Conservation (phyloP, 2,113 vertebrate genomes). For the Struthio camelus region DNA sequence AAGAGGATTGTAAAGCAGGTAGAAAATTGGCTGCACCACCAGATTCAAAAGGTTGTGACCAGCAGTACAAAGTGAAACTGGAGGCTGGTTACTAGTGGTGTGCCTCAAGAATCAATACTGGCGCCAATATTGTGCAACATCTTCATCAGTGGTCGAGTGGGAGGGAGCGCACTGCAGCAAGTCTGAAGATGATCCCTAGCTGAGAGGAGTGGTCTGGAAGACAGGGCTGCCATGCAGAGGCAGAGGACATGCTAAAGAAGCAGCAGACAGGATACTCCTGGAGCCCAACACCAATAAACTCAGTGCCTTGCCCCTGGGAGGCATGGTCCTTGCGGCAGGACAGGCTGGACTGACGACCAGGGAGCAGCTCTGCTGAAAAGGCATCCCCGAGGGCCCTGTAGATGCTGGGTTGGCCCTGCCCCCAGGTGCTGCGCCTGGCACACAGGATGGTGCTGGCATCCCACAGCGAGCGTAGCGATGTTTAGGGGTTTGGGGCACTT, state of each 20-base stretch:
- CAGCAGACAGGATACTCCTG: background rate
- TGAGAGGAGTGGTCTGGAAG: background rate
- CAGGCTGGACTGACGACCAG: background rate
- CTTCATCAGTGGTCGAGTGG: background rate
- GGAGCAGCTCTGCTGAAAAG: background rate
- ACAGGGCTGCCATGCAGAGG: background rate
- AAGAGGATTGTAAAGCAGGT: background rate
- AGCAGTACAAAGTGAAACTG: background rate
- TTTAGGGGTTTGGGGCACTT: background rate
- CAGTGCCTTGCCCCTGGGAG: too few species aligned
- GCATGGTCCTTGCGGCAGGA: too few species aligned
- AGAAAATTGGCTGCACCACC: background rate
- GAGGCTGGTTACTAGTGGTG: background rate
- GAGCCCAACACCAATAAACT: too few species aligned
- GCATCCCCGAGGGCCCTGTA: background rate
- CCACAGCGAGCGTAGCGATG: too few species aligned
- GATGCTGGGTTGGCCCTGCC: background rate
- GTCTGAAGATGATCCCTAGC: background rate
- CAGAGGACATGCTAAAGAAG: background rate
- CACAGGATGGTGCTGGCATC: background rate
- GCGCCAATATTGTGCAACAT: background rate
- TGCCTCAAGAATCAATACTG: fast-evolving
- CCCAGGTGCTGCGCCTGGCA: background rate
- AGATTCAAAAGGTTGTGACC: background rate
- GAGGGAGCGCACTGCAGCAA: background rate